A percentile compares a stretch with the other conserved stretches of the same genome.
These are phyloP conservation scores for Drosophila asahinai DNA, from an alignment of 1,140 invertebrate genomes.

Conservation along the genomic window DNA sequence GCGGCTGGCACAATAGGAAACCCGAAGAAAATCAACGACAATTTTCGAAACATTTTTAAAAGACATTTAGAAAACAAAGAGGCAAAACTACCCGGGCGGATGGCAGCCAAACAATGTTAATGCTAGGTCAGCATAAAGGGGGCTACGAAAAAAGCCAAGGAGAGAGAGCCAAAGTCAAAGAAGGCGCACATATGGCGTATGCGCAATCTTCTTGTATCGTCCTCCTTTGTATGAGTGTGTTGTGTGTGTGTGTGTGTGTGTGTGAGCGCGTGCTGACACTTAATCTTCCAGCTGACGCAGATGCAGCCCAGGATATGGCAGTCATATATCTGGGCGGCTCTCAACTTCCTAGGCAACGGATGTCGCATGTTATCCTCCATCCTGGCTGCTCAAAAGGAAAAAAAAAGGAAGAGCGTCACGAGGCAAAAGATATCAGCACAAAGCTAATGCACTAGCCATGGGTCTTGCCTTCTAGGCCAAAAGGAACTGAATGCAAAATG, in stretches of 20 bases:
- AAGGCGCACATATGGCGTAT: constrained; percentile 67
- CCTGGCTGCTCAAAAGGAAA: constrained; percentile 12
- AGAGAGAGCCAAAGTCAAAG: constrained; percentile 38
- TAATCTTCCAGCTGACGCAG: constrained; percentile 77
- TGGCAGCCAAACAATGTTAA: constrained; percentile 59
- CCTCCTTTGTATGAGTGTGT: neutral
- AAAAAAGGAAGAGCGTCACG: neutral
- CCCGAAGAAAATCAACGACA: constrained; percentile 62
- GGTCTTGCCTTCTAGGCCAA: constrained; percentile 2
- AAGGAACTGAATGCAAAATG: constrained; percentile 24
- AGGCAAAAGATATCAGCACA: constrained; percentile 7
- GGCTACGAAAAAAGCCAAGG: neutral
- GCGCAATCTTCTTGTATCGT: constrained; percentile 67
- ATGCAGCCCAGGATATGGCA: constrained; percentile 75
- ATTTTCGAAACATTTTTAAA: constrained; percentile 76
- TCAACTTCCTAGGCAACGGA: constrained; percentile 49
- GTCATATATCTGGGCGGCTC: constrained; percentile 64
- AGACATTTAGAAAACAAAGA: constrained; percentile 76
- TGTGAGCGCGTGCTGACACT: constrained; percentile 66
- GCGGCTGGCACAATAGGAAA: constrained; percentile 18
- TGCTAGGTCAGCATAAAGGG: constrained; percentile 62
- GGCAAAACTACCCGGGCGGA: constrained; percentile 24
- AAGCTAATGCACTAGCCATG: constrained; percentile 19
- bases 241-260: constrained; percentile 10
- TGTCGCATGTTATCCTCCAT: constrained; percentile 43